A percentile compares a stretch with the other conserved stretches of the same genome.
Conservation (phyloP, 2,797 vertebrate species). For the Propithecus deckenii region DNA sequence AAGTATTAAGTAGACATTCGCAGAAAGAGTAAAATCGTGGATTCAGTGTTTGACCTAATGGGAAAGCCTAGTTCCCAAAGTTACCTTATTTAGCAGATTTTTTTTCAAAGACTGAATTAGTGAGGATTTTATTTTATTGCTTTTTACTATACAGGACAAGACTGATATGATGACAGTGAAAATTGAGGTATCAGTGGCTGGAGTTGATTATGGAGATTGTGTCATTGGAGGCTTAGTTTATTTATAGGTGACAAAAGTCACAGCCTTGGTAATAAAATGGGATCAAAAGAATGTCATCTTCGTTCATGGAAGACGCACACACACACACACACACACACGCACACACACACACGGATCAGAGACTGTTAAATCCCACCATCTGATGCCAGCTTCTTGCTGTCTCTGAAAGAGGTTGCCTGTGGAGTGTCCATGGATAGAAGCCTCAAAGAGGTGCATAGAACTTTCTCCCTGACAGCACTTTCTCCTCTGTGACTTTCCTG, state of each 20-base stretch:
- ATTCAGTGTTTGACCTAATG: not conserved
- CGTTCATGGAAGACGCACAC: not conserved
- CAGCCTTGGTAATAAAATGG: not conserved
- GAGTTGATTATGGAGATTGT: not conserved
- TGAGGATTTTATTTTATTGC: not conserved
- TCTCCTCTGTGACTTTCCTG: not conserved
- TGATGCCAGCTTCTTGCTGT: not conserved
- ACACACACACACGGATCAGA: not conserved
- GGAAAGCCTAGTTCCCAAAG: not conserved
- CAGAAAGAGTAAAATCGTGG: not conserved
- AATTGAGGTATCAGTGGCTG: not conserved
- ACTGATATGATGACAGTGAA: not conserved
- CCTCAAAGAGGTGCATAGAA: accelerated
- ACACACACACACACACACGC: too few species aligned
- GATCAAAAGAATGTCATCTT: not conserved
- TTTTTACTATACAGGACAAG: not conserved
- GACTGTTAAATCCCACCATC: not conserved
- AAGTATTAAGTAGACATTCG: not conserved
- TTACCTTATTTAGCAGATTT: not conserved
- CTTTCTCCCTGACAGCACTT: too few species aligned
- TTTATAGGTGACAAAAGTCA: not conserved
- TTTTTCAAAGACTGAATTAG: not conserved
- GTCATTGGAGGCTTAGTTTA: not conserved
- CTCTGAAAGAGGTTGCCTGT: not conserved
- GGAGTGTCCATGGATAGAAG: not conserved